Base-by-base conservation (phyloP, 2,888 invertebrate genomes). In the Erebia palarica region DNA sequence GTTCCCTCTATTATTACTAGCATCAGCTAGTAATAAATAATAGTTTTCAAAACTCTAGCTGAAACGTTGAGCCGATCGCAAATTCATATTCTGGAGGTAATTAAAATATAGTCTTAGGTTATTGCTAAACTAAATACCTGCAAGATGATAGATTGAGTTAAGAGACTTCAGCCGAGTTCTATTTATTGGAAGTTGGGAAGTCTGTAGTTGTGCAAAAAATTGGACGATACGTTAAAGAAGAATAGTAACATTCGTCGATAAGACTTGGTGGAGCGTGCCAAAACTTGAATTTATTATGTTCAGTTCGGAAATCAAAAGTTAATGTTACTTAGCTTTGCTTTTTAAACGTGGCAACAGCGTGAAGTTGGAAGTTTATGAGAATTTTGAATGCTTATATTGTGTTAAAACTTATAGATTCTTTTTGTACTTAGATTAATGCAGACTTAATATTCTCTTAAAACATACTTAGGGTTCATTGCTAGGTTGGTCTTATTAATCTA, bases 251-350 rank as follows among this genome's bases (percentile, higher is more conserved):
- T 78, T 75, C 78, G 79, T 83, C 86, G 84, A 85, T 85, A 83
- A 81, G 81, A 79, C 77, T 72, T 75, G 76, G 79, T 71, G 73
- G 77, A 75, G 75, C 81, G 86, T 87, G 88, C 88, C 88, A 88
- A 87, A 86, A 85, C 81, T 82, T 77, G 80, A 82, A 87, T 87
- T 87, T 87, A 88, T 86, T 82, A 84, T 81, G 81, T 83, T 82
- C 82, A 81, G 83, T 82, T 85, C 83, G 78, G 80, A 80, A 82
- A 80, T 82, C 81, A 71, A 73, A 67, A 74, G 61, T 68, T 72
- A 63, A 63, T 63, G 49, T 63, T 21, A 49, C 49, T n/a, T 27
- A 65, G 65, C 16, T 53, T 36, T 57, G 47, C 36, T 21, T 57
- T 57, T 66, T 66, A 11, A 42, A 65, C 7, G 67, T 74, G 65